Evolutionary conservation across 2,888 invertebrate genomes (phyloP).

Genomic region (Craniophora ligustri): DNA sequence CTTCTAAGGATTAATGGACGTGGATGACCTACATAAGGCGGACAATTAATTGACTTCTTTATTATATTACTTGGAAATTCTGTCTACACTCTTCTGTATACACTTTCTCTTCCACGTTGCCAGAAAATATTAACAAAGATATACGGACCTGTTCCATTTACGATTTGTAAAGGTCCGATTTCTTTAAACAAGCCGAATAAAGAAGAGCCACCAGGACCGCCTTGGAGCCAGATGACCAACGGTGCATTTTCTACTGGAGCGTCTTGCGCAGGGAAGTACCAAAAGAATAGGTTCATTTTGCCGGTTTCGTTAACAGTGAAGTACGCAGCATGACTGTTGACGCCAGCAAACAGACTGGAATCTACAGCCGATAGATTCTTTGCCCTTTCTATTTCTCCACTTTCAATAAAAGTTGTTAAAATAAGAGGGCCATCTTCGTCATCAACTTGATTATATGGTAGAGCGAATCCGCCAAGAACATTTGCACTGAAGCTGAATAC

Average conservation of each 20-base stretch:
- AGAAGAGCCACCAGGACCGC: constrained; percentile 78
- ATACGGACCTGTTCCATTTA: constrained; percentile 17
- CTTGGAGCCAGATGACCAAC: constrained; percentile 79
- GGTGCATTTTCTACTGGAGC: constrained; percentile 65
- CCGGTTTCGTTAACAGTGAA: constrained; percentile 90
- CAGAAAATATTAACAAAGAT: background rate
- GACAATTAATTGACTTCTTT: too few species aligned
- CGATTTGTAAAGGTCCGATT: constrained; percentile 65
- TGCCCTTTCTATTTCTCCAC: constrained; percentile 27
- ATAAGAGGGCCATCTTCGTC: constrained; percentile 26
- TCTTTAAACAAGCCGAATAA: constrained; percentile 80
- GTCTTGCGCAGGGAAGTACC: constrained; percentile 90
- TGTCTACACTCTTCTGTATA: too few species aligned
- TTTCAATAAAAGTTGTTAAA: constrained; percentile 33
- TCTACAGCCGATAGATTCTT: constrained; percentile 36
- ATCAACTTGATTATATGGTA: background rate
- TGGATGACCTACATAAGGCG: too few species aligned
- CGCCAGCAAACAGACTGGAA: constrained; percentile 30
- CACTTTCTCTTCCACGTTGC: too few species aligned
- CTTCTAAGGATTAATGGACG: too few species aligned
- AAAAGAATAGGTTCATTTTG: constrained; percentile 92
- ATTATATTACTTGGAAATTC: too few species aligned
- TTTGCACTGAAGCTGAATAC: constrained; percentile 3
- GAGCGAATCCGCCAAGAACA: constrained; percentile 5
- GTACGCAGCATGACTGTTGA: constrained; percentile 43